Conservation (phyloP, 2,113 vertebrate genomes). For the Sprattus sprattus region DNA sequence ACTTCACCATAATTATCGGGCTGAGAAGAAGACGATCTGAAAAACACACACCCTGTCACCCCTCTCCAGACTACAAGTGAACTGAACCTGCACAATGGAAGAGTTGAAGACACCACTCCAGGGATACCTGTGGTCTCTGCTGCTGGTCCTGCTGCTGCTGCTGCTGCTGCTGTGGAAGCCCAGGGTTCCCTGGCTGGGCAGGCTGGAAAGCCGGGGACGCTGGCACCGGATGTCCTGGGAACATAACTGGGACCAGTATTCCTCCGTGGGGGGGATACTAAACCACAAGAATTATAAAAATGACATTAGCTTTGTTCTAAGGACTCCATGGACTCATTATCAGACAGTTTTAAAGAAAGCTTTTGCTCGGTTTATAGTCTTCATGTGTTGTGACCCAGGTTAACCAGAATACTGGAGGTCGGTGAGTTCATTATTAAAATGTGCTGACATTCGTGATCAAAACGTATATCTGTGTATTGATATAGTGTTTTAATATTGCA, state of each 20-base stretch:
- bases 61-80: background rate
- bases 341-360: background rate
- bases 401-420: background rate
- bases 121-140: background rate
- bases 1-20: background rate
- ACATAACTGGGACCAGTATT: background rate
- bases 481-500: slow-evolving; percentile 8
- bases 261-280: background rate
- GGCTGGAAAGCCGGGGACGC: background rate
- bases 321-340: background rate
- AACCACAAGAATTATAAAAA: background rate
- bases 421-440: background rate
- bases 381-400: background rate
- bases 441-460: background rate
- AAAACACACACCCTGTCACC: background rate
- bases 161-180: background rate
- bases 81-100: no score
- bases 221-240: background rate
- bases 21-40: background rate
- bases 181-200: background rate
- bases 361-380: background rate
- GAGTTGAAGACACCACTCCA: background rate
- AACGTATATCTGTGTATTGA: background rate
- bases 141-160: background rate
- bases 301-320: background rate